phyloP scores from a whole-genome alignment of 2,797 vertebrate species.

The Falco peregrinus region DNA sequence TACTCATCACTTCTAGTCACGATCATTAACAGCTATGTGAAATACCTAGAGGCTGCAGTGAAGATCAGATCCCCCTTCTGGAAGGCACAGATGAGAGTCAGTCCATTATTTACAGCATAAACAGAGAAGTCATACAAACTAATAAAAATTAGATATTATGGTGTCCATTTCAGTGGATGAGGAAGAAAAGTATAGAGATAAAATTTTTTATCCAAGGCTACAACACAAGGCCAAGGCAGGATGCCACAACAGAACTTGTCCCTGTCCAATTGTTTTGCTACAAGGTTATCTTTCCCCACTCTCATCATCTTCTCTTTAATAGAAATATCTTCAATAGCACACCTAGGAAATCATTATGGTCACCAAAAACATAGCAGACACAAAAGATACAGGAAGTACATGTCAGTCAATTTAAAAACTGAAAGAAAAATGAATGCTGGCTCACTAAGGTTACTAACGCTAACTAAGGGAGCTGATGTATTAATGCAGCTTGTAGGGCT shows the following conservation, averaged over 20 bases:
- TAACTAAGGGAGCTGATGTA: not conserved
- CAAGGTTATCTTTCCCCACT: not conserved
- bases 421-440: not conserved
- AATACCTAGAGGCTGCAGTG: not conserved
- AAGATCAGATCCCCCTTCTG: not conserved
- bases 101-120: not conserved
- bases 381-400: not conserved
- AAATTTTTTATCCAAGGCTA: not conserved
- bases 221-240: not conserved
- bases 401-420: not conserved
- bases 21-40: not conserved
- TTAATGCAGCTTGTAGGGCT: constrained; percentile 16
- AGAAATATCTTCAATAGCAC: not conserved
- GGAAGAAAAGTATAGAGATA: not conserved
- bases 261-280: not conserved
- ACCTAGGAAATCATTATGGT: not conserved
- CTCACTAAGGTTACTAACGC: not conserved
- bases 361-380: not conserved
- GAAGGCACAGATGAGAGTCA: not conserved
- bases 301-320: not conserved
- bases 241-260: not conserved
- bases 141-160: not conserved
- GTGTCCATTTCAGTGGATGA: not conserved
- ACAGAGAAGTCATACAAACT: not conserved
- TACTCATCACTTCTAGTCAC: not conserved